Conservation (phyloP, 2,888 invertebrate genomes). For the Diadegma fenestrale region DNA sequence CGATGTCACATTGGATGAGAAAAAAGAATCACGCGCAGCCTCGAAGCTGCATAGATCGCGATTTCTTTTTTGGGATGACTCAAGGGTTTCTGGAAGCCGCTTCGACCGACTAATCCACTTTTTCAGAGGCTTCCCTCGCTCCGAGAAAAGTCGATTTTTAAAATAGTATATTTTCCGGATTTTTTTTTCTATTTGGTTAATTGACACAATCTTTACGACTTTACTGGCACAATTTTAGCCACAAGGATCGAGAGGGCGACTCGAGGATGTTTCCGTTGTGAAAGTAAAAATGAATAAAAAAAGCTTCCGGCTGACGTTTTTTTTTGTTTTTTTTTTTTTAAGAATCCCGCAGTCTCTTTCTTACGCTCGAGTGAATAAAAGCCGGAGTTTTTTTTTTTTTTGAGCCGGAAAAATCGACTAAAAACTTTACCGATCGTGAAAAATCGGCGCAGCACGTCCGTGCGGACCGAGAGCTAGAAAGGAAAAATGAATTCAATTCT, state of each 20-base stretch:
- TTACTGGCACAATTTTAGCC: conserved; percentile 56
- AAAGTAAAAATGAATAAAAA: neutral
- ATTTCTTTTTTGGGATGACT: conserved; percentile 10
- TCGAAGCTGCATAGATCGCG: neutral
- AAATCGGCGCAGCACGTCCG: conserved; percentile 12
- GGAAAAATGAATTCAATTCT: conserved; percentile 68
- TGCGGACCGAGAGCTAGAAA: neutral
- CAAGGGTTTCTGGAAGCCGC: conserved; percentile 29
- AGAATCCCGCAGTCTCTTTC: neutral
- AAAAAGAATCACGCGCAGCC: neutral
- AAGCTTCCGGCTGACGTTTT: neutral
- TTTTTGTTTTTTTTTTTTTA: no score
- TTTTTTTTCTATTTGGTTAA: conserved; percentile 47
- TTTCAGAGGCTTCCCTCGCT: neutral
- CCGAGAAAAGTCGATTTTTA: conserved; percentile 17
- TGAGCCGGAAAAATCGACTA: conserved; percentile 10
- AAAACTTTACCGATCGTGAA: conserved; percentile 21
- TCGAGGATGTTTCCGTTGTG: neutral
- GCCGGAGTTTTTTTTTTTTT: neutral
- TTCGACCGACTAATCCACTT: conserved; percentile 15
- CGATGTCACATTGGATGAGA: conserved; percentile 18
- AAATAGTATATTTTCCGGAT: neutral
- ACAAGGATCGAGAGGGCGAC: neutral
- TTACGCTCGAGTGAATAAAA: neutral
- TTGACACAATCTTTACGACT: conserved; percentile 57